These are phyloP conservation scores for Copidosoma floridanum DNA, from an alignment of 1,140 invertebrate genomes.

Conservation along the genomic window DNA sequence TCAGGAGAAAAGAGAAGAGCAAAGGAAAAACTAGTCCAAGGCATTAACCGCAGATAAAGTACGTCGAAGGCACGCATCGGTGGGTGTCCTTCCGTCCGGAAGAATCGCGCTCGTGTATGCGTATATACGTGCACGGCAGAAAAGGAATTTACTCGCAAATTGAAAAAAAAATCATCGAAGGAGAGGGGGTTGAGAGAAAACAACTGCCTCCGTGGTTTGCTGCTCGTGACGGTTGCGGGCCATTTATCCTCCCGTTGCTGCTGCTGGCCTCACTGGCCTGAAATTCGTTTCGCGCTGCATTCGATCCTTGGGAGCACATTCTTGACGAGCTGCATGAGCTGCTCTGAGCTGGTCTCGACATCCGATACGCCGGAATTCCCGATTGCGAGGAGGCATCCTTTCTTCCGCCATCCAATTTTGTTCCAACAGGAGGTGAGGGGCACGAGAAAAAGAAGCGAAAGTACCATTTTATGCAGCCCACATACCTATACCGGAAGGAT, in stretches of 20 bases:
- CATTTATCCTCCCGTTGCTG: constrained; percentile 4
- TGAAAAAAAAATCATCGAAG: background rate
- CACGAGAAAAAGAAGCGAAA: too few species aligned
- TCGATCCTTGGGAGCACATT: background rate
- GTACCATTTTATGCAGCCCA: too few species aligned
- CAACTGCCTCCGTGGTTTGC: background rate
- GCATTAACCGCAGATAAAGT: background rate
- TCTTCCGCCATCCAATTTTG: too few species aligned
- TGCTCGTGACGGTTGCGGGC: constrained; percentile 3
- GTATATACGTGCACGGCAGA: background rate
- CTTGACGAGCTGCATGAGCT: constrained; percentile 8
- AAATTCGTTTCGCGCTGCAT: too few species aligned
- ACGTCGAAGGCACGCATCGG: background rate
- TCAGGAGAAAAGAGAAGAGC: too few species aligned
- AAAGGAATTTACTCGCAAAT: background rate
- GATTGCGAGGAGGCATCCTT: too few species aligned
- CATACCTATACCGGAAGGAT: too few species aligned
- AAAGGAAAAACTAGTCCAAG: too few species aligned
- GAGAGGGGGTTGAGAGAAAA: background rate
- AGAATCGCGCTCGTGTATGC: constrained; percentile 2
- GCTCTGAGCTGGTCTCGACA: too few species aligned
- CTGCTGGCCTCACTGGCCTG: background rate
- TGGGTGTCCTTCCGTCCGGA: background rate
- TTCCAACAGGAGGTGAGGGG: too few species aligned
- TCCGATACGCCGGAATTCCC: too few species aligned